Evolutionary conservation across 2,113 vertebrate genomes (phyloP).

Genomic region (Probosciger aterrimus): DNA sequence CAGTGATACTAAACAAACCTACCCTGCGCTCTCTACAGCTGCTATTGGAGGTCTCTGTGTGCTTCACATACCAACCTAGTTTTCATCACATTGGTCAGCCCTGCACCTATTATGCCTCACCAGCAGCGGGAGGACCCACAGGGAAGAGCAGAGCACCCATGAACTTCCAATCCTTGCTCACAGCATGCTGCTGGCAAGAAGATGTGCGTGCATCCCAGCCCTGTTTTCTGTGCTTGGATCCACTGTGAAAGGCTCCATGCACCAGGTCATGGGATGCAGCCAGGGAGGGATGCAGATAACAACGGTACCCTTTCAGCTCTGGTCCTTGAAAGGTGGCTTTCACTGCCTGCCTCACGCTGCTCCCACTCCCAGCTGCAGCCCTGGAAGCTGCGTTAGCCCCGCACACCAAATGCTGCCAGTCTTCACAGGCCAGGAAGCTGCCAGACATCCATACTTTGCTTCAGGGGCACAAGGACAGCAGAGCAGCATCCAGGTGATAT

Average conservation of each 20-base stretch:
- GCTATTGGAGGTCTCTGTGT: neutral
- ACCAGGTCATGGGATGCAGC: neutral
- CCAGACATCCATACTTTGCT: neutral
- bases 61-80: neutral
- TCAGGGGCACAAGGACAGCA: neutral
- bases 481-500: neutral
- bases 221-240: neutral
- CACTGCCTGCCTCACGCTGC: neutral
- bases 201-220: rapidly evolving
- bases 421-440: neutral
- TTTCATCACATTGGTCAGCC: neutral
- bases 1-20: neutral
- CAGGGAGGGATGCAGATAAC: neutral
- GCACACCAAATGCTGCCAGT: rapidly evolving
- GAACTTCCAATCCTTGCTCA: neutral
- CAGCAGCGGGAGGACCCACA: neutral
- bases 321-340: slow-evolving; percentile 12
- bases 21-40: rapidly evolving
- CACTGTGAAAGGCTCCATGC: neutral
- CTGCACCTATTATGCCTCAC: rapidly evolving
- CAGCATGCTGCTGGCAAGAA: neutral
- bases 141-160: neutral
- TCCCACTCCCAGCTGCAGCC: rapidly evolving
- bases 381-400: rapidly evolving
- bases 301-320: slow-evolving; percentile 7